A percentile compares a stretch with the other conserved stretches of the same genome.
Evolutionary conservation across 2,888 invertebrate species (phyloP).

Genomic region (Drosophila kokeensis): DNA sequence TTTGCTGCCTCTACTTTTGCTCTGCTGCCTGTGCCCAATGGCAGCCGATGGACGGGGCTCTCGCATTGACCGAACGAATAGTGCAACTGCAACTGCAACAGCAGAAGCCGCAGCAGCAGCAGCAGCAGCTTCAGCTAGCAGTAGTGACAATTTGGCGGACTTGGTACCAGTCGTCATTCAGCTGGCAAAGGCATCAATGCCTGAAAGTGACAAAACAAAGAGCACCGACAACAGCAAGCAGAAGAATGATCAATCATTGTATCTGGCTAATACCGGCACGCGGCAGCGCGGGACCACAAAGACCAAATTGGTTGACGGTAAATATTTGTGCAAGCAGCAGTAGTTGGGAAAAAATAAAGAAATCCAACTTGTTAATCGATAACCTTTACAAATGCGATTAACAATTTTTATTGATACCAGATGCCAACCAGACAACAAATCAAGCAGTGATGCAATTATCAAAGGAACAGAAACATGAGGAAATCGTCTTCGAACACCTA

Average conservation of each 20-base stretch:
- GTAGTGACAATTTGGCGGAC: constrained; percentile 76
- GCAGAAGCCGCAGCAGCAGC: constrained; percentile 26
- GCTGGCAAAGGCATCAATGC: constrained; percentile 35
- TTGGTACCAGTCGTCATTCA: constrained; percentile 56
- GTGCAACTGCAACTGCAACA: constrained; percentile 4
- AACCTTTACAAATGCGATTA: constrained; percentile 43
- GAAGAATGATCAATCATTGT: constrained; percentile 67
- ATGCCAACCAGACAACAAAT: constrained; percentile 48
- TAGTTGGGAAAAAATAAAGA: background rate
- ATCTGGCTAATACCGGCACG: constrained; percentile 51
- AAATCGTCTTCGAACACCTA: constrained; percentile 36
- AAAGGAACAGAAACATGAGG: constrained; percentile 28
- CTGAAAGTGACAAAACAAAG: constrained; percentile 75
- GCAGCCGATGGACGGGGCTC: constrained; percentile 80
- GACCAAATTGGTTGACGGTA: constrained; percentile 62
- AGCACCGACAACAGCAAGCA: constrained; percentile 76
- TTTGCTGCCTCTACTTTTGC: constrained; percentile 39
- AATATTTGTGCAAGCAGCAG: constrained; percentile 41
- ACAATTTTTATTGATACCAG: constrained; percentile 55
- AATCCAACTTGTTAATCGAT: constrained; percentile 15
- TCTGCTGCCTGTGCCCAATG: constrained; percentile 40
- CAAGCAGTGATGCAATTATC: constrained; percentile 34
- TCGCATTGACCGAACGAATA: constrained; percentile 73
- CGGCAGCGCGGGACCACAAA: constrained; percentile 30
- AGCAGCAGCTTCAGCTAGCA: constrained; percentile 32